Evolutionary conservation across 2,797 vertebrate genomes (phyloP).

Genomic region (Chromis chromis): DNA sequence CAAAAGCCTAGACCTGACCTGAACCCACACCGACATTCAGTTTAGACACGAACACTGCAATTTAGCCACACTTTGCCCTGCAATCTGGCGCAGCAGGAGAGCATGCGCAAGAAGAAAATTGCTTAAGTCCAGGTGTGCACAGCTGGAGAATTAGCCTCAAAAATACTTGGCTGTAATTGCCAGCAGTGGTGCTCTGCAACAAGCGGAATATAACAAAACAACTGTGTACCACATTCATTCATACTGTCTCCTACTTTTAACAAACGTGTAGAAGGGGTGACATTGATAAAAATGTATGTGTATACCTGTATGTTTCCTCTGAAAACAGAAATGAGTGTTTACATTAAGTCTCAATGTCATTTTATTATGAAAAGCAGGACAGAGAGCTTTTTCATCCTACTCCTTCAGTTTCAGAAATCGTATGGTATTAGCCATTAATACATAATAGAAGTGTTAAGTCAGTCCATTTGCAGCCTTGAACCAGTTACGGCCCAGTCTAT

Average conservation of each 20-base stretch:
- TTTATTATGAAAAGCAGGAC: not conserved
- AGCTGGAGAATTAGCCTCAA: not conserved
- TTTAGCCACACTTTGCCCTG: not conserved
- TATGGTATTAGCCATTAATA: not conserved
- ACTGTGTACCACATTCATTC: not conserved
- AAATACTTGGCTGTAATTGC: not conserved
- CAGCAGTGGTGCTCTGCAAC: not conserved
- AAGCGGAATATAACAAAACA: not conserved
- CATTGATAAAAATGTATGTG: not conserved
- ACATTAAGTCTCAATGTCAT: not conserved
- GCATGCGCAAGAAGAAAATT: not conserved
- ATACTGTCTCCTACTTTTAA: not conserved
- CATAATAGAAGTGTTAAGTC: not conserved
- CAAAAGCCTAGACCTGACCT: not conserved
- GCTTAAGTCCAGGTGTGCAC: constrained; percentile 11
- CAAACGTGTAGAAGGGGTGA: not conserved
- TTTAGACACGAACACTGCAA: constrained; percentile 2
- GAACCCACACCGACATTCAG: not conserved
- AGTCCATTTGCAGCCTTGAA: not conserved
- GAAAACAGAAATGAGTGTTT: not conserved
- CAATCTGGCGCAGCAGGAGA: not conserved
- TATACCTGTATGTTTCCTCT: not conserved
- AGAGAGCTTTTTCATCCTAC: not conserved
- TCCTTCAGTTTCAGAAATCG: not conserved
- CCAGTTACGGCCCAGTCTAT: not conserved